Conservation (phyloP, 1,140 invertebrate genomes). For the Bathynomus jamesi region DNA sequence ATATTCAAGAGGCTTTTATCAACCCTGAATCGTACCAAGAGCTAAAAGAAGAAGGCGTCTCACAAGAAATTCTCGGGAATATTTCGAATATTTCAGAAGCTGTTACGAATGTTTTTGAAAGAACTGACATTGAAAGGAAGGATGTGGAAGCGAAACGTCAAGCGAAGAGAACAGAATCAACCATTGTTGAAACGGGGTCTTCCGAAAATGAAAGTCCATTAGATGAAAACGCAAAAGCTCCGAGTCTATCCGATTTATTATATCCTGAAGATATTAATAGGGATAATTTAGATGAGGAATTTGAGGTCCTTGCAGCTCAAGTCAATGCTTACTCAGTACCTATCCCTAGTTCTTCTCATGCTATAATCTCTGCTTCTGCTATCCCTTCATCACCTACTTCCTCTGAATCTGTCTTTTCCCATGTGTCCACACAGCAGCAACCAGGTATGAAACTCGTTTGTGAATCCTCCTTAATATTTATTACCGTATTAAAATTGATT, state of each 20-base stretch:
- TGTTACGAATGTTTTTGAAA: conserved; percentile 16
- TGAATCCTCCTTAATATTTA: conserved; percentile 20
- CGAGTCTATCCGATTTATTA: conserved; percentile 31
- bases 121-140: not conserved
- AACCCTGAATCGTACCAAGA: conserved; percentile 3
- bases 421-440: conserved; percentile 18
- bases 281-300: conserved; percentile 35
- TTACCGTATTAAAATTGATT: no score
- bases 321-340: conserved; percentile 10
- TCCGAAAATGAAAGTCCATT: conserved; percentile 25
- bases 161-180: conserved; percentile 22
- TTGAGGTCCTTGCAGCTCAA: conserved; percentile 30
- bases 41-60: not conserved
- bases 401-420: conserved; percentile 13
- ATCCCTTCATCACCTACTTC: conserved; percentile 9
- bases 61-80: conserved; percentile 17
- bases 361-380: conserved; percentile 5
- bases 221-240: conserved; percentile 17
- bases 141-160: not conserved
- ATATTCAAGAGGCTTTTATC: conserved; percentile 21
- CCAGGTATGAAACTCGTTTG: conserved; percentile 34
- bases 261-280: conserved; percentile 33
- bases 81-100: conserved; percentile 20
- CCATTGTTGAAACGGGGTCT: conserved; percentile 18
- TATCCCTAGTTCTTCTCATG: conserved; percentile 26